Evolutionary conservation across 1,140 invertebrate genomes (phyloP).

Genomic region (Adoxophyes honmai): DNA sequence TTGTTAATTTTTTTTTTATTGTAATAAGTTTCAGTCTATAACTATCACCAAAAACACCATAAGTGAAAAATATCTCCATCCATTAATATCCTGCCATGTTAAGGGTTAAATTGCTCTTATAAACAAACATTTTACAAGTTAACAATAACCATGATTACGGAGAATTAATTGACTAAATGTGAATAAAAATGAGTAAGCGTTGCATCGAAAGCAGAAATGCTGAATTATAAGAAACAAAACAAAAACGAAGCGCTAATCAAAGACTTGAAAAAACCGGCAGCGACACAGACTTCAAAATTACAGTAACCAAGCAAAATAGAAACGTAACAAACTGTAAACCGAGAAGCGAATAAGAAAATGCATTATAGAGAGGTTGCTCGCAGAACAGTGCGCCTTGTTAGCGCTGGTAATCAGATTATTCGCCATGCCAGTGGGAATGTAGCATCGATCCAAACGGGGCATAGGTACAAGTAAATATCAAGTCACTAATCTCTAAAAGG

Average conservation of each 20-base stretch:
- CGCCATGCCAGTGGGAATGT: slow-evolving; percentile 1
- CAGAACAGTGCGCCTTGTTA: slow-evolving; percentile 11
- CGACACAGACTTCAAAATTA: neutral
- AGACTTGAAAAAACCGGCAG: neutral
- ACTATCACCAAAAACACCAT: too few species aligned
- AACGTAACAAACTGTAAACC: slow-evolving; percentile 20
- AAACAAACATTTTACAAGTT: too few species aligned
- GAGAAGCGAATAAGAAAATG: slow-evolving; percentile 18
- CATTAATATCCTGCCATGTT: too few species aligned
- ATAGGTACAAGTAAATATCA: slow-evolving; percentile 19
- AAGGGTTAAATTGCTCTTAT: too few species aligned
- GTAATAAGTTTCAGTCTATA: too few species aligned
- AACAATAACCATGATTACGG: too few species aligned
- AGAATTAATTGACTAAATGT: too few species aligned
- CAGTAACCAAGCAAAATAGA: slow-evolving; percentile 22
- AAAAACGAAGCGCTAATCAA: neutral
- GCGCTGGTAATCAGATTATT: slow-evolving; percentile 25
- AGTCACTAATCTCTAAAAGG: slow-evolving; percentile 20
- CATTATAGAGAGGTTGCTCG: slow-evolving; percentile 22
- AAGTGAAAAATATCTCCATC: too few species aligned
- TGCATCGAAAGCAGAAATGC: neutral
- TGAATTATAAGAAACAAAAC: neutral
- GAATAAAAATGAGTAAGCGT: too few species aligned
- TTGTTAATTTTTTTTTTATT: too few species aligned
- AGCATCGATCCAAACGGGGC: slow-evolving; percentile 17